A percentile compares a stretch with the other conserved stretches of the same genome.
Conservation (phyloP, 1,140 invertebrate genomes). For the Gryllus bimaculatus region DNA sequence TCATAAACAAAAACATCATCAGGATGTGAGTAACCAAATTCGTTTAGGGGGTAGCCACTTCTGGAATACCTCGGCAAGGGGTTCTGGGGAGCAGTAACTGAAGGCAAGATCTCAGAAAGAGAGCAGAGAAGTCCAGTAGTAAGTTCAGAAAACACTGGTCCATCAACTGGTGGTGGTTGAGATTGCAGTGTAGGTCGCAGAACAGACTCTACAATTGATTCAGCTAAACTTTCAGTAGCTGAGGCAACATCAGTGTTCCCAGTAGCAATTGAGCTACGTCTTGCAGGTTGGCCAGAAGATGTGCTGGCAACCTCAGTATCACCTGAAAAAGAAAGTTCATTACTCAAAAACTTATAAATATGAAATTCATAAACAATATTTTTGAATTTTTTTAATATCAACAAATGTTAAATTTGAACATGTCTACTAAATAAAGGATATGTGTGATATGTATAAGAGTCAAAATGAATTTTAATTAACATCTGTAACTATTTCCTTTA, state of each 20-base stretch:
- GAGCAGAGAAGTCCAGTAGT: constrained; percentile 11
- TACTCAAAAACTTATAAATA: too few species aligned
- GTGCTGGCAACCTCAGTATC: background rate
- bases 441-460: too few species aligned
- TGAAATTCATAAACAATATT: too few species aligned
- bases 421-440: too few species aligned
- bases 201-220: constrained; percentile 39
- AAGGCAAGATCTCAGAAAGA: constrained; percentile 9
- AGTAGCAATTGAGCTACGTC: constrained; percentile 1
- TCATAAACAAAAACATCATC: too few species aligned
- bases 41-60: background rate
- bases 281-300: background rate
- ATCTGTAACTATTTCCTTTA: too few species aligned
- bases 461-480: too few species aligned
- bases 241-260: constrained; percentile 19
- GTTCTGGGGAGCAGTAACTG: constrained; percentile 9
- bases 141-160: constrained; percentile 8
- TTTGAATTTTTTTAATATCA: too few species aligned
- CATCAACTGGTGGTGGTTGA: background rate
- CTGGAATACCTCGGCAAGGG: background rate
- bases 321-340: background rate
- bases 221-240: constrained; percentile 35
- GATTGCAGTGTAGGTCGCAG: constrained; percentile 25
- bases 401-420: too few species aligned
- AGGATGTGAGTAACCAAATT: too few species aligned